A percentile compares a stretch with the other conserved stretches of the same genome.
Evolutionary conservation across 1,140 invertebrate genomes (phyloP).

Genomic region (Ceratosolen fusciceps): DNA sequence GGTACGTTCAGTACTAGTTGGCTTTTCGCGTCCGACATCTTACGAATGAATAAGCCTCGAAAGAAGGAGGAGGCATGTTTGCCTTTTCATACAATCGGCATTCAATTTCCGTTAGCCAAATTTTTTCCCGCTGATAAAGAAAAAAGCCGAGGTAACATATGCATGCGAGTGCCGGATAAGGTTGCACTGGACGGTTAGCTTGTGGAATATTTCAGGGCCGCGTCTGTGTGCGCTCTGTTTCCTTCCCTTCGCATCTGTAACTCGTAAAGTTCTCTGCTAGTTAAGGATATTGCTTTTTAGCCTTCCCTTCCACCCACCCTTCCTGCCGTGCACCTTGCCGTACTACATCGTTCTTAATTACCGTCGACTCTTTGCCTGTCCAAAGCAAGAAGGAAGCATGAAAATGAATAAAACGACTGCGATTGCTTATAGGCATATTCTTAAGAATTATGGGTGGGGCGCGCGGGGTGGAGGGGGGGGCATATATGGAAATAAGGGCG

Average conservation of each 20-base stretch:
- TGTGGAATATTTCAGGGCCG: not conserved
- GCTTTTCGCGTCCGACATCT: not conserved
- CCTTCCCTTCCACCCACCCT: not conserved
- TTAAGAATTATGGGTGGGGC: too few species aligned
- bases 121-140: not conserved
- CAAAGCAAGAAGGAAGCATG: too few species aligned
- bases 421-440: too few species aligned
- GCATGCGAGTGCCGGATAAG: not conserved
- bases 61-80: not conserved
- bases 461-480: too few species aligned
- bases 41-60: not conserved
- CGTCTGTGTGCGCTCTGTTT: too few species aligned
- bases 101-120: conserved; percentile 6
- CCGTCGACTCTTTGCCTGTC: too few species aligned
- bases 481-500: too few species aligned
- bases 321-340: not conserved
- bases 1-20: not conserved
- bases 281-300: not conserved
- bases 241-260: too few species aligned
- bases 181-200: not conserved
- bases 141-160: not conserved
- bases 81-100: not conserved
- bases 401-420: too few species aligned
- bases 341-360: too few species aligned
- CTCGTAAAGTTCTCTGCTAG: conserved; percentile 1